phyloP scores from a whole-genome alignment of 64 coral and sea anemone species.

The Montipora efflorescens region DNA sequence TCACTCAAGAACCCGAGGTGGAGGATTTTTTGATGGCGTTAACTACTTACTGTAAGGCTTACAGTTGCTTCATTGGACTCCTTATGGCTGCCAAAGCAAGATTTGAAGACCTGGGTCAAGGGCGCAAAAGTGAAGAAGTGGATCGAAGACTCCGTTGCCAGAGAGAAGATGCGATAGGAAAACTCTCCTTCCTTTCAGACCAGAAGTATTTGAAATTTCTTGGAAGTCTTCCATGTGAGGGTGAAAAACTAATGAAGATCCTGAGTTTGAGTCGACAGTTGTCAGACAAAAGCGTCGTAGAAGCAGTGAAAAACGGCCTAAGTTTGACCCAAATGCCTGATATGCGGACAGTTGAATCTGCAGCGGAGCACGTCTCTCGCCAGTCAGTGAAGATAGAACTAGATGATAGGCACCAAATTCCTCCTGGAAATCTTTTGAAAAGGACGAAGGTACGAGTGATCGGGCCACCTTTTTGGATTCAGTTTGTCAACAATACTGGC shows the following conservation, averaged over 20 bases:
- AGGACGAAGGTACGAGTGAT: neutral
- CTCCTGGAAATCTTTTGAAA: neutral
- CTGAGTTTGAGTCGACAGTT: neutral
- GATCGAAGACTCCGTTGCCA: conserved; percentile 14
- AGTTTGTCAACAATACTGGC: conserved; percentile 36
- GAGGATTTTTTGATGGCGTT: conserved; percentile 52
- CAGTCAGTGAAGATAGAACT: conserved; percentile 4
- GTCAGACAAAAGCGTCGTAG: neutral
- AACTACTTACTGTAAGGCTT: conserved; percentile 16
- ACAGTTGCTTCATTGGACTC: conserved; percentile 45
- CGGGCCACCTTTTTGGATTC: neutral
- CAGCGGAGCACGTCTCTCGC: neutral
- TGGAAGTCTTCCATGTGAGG: neutral
- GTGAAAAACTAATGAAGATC: conserved; percentile 60
- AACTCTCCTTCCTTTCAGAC: conserved; percentile 43
- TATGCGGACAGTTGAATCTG: conserved; percentile 2
- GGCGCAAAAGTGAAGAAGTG: neutral
- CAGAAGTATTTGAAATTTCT: conserved; percentile 19
- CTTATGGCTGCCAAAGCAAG: conserved; percentile 15
- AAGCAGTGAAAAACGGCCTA: neutral
- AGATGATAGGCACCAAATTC: neutral
- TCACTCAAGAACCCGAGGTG: conserved; percentile 37
- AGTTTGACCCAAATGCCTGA: neutral
- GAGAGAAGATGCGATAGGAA: neutral
- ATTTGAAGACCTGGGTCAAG: neutral